phyloP scores from a whole-genome alignment of 2,113 vertebrate genomes.

The Desmodus rotundus region DNA sequence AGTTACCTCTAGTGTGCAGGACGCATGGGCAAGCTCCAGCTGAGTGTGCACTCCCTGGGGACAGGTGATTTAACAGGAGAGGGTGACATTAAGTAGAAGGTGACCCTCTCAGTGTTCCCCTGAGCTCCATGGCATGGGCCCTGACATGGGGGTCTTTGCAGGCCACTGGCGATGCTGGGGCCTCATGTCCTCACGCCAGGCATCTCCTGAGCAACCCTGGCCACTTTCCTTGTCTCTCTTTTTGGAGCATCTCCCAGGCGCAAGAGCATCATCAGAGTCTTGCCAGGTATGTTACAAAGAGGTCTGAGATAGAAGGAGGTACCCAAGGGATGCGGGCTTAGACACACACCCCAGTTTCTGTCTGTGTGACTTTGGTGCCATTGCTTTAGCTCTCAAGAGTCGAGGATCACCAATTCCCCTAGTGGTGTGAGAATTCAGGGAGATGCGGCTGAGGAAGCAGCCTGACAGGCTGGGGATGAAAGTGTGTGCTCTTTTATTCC shows the following conservation, averaged over 20 bases:
- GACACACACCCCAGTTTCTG: not conserved
- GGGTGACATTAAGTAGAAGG: too few species aligned
- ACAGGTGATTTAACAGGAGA: not conserved
- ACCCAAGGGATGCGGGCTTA: not conserved
- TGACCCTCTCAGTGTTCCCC: not conserved
- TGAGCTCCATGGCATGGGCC: not conserved
- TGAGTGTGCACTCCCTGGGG: not conserved
- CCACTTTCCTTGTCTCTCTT: not conserved
- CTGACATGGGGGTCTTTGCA: not conserved
- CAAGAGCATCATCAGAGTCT: not conserved
- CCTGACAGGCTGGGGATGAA: too few species aligned
- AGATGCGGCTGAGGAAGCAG: not conserved
- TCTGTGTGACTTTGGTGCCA: not conserved
- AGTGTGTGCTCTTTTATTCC: not conserved
- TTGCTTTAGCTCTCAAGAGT: not conserved
- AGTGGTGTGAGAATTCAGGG: not conserved
- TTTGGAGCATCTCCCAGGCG: not conserved
- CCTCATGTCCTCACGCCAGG: not conserved
- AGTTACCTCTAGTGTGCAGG: not conserved
- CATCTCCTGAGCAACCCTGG: not conserved
- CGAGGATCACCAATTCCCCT: not conserved
- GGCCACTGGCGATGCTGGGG: not conserved
- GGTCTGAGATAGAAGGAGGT: not conserved
- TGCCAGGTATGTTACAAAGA: not conserved
- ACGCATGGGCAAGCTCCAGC: not conserved